phyloP scores from a whole-genome alignment of 2,888 invertebrate genomes.

The Eudemis profundana region DNA sequence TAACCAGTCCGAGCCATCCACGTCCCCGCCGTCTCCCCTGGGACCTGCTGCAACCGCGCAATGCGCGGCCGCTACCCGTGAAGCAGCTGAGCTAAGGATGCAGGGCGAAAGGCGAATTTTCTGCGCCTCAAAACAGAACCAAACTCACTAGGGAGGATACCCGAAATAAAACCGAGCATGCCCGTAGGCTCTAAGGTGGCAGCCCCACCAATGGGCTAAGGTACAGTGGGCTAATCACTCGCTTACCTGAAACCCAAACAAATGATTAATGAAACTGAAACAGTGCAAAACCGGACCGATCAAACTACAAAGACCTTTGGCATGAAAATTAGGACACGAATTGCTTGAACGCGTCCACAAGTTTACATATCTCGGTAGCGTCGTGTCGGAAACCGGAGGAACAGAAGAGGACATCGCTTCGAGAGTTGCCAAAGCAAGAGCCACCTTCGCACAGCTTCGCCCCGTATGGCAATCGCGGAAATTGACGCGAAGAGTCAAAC shows the following conservation, averaged over 20 bases:
- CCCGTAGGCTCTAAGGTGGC: constrained; percentile 9
- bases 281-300: no score
- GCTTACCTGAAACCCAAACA: background rate
- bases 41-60: background rate
- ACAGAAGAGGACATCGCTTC: no score
- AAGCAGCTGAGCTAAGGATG: constrained; percentile 11
- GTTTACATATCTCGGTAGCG: no score
- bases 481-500: no score
- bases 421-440: no score
- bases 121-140: constrained; percentile 16
- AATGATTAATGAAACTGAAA: background rate
- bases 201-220: constrained; percentile 14
- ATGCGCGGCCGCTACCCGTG: background rate
- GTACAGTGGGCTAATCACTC: constrained; percentile 8
- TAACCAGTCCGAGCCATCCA: constrained; percentile 1
- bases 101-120: constrained; percentile 16
- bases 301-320: no score
- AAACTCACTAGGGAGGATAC: constrained; percentile 1
- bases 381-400: no score
- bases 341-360: no score
- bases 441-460: no score
- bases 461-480: no score
- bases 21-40: background rate
- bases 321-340: no score
- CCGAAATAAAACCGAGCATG: constrained; percentile 18